A percentile compares a stretch with the other conserved stretches of the same genome.
These are phyloP conservation scores for Heliconius hewitsoni DNA, from an alignment of 1,140 invertebrate species.

Conservation along the genomic window DNA sequence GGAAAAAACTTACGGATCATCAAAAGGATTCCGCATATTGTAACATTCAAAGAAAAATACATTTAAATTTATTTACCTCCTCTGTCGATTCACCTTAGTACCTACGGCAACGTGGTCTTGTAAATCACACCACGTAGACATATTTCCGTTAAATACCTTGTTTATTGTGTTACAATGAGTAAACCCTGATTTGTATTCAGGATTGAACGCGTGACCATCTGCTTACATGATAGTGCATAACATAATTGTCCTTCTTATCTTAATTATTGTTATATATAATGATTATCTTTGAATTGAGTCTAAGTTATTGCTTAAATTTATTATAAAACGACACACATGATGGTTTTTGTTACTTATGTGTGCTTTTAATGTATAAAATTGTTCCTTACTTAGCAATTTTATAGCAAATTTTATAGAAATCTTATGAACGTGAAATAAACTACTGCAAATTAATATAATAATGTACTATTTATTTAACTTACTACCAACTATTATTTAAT, in stretches of 20 bases:
- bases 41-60: background rate
- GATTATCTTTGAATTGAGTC: background rate
- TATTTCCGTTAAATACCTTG: conserved; percentile 50
- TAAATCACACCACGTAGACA: conserved; percentile 42
- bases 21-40: background rate
- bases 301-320: background rate
- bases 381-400: no score
- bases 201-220: conserved; percentile 38
- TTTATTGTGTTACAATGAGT: conserved; percentile 34
- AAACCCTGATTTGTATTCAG: conserved; percentile 38
- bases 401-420: no score
- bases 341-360: background rate
- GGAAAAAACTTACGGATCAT: background rate
- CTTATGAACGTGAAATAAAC: no score
- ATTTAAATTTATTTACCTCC: background rate
- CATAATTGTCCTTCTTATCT: background rate
- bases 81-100: background rate
- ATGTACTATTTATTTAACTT: no score
- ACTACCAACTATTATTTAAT: no score
- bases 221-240: conserved; percentile 24
- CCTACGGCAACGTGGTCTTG: background rate
- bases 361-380: background rate
- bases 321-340: no score
- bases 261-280: background rate
- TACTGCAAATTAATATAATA: no score